A percentile compares a stretch with the other conserved stretches of the same genome.
phyloP scores from a whole-genome alignment of 64 coral and sea anemone genomes.

The Porites australiensis region DNA sequence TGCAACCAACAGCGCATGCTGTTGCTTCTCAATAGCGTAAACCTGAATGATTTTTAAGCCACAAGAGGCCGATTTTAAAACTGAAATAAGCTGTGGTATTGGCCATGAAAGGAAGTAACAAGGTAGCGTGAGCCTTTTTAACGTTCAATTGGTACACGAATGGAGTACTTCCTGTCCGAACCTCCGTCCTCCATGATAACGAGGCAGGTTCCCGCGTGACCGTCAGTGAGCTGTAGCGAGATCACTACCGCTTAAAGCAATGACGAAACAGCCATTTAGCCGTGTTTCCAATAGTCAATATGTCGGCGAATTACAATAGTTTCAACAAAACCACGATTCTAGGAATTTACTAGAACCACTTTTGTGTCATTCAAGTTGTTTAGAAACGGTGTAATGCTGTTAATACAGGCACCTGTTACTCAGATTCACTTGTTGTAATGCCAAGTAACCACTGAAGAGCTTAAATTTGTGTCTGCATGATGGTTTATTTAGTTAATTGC shows the following conservation, averaged over 20 bases:
- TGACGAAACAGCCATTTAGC: slow-evolving; percentile 39
- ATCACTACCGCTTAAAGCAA: slow-evolving; percentile 24
- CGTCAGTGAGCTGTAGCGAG: slow-evolving; percentile 1
- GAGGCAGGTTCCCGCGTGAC: neutral
- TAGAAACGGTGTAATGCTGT: neutral
- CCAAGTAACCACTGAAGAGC: neutral
- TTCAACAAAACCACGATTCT: neutral
- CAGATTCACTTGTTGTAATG: neutral
- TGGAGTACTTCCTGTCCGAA: neutral
- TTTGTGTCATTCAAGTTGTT: neutral
- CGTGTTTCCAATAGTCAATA: slow-evolving; percentile 20
- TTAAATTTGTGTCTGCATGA: neutral
- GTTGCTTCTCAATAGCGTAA: too few relatives aligned
- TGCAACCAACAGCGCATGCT: too few relatives aligned
- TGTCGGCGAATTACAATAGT: slow-evolving; percentile 27
- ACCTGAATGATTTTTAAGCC: too few relatives aligned
- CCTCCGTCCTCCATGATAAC: neutral
- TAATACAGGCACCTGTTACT: neutral
- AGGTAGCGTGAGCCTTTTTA: too few relatives aligned
- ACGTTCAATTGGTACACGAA: too few relatives aligned
- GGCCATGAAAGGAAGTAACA: too few relatives aligned
- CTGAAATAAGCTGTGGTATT: too few relatives aligned
- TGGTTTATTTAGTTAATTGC: slow-evolving; percentile 25
- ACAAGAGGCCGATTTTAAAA: too few relatives aligned
- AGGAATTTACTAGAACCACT: neutral